phyloP scores from a whole-genome alignment of 2,888 invertebrate species.

The Lasiommata megera region DNA sequence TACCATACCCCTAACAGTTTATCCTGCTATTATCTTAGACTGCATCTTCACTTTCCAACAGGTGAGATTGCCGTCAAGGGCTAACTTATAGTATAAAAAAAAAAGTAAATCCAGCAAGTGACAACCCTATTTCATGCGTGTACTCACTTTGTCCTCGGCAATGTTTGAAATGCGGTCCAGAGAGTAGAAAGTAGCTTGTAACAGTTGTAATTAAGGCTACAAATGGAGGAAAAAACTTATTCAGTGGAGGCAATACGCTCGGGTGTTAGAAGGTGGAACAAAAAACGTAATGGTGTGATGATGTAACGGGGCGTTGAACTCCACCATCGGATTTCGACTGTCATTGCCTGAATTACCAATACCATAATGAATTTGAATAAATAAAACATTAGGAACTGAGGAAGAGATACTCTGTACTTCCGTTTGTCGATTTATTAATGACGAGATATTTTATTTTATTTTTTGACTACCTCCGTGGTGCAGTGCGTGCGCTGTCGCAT shows the following conservation, averaged over 20 bases:
- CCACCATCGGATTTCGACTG: conserved; percentile 51
- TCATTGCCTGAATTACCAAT: conserved; percentile 56
- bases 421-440: conserved; percentile 12
- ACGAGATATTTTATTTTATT: background rate
- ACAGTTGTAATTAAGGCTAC: conserved; percentile 1
- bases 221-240: background rate
- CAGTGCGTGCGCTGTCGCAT: too few species aligned
- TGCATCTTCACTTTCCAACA: too few species aligned
- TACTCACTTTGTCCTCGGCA: conserved; percentile 9
- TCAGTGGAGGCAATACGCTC: conserved; percentile 6
- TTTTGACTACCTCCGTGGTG: too few species aligned
- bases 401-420: conserved; percentile 25
- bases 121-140: conserved; percentile 10
- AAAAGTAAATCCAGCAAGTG: too few species aligned
- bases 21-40: too few species aligned
- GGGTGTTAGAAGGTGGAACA: conserved; percentile 27
- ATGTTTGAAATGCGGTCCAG: conserved; percentile 10
- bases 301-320: conserved; percentile 64
- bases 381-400: conserved; percentile 28
- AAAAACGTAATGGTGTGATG: conserved; percentile 43
- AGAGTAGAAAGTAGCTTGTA: conserved; percentile 22
- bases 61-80: too few species aligned
- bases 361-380: conserved; percentile 26
- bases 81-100: too few species aligned
- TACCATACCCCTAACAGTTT: too few species aligned